phyloP scores from a whole-genome alignment of 2,113 vertebrate genomes.

The Spea multiplicata region DNA sequence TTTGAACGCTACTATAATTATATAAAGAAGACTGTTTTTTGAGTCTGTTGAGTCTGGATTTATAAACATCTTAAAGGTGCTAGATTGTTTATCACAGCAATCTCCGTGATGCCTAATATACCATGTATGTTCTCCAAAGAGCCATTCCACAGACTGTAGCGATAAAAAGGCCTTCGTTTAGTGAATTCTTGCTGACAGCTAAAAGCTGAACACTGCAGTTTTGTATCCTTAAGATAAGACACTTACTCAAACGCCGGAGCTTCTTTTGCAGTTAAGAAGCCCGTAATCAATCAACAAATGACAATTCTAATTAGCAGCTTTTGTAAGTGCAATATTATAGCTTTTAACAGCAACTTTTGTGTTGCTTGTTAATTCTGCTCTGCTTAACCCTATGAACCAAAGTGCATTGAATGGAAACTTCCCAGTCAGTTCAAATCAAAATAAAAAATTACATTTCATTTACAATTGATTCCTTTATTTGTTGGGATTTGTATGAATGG shows the following conservation, averaged over 20 bases:
- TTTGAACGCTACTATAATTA: too few relatives aligned
- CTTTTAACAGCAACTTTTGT: conserved; percentile 56
- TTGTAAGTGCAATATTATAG: conserved; percentile 56
- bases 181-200: conserved; percentile 63
- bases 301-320: conserved; percentile 71
- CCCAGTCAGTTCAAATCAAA: conserved; percentile 55
- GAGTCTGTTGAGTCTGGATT: conserved; percentile 43
- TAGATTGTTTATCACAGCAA: conserved; percentile 48
- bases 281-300: conserved; percentile 68
- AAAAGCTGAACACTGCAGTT: conserved; percentile 53
- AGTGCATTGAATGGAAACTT: conserved; percentile 50
- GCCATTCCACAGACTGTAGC: conserved; percentile 58
- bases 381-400: conserved; percentile 43
- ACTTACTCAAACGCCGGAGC: conserved; percentile 57
- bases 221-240: conserved; percentile 64
- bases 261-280: conserved; percentile 56
- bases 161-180: conserved; percentile 53
- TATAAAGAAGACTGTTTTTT: conserved; percentile 33
- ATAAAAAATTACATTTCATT: conserved; percentile 46
- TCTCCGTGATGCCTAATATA: conserved; percentile 51
- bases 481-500: too few relatives aligned
- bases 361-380: conserved; percentile 55
- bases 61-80: conserved; percentile 40
- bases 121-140: conserved; percentile 55
- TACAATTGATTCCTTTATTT: conserved; percentile 37